Conservation (phyloP, 2,888 invertebrate species). For the Chrysomela aeneicollis region DNA sequence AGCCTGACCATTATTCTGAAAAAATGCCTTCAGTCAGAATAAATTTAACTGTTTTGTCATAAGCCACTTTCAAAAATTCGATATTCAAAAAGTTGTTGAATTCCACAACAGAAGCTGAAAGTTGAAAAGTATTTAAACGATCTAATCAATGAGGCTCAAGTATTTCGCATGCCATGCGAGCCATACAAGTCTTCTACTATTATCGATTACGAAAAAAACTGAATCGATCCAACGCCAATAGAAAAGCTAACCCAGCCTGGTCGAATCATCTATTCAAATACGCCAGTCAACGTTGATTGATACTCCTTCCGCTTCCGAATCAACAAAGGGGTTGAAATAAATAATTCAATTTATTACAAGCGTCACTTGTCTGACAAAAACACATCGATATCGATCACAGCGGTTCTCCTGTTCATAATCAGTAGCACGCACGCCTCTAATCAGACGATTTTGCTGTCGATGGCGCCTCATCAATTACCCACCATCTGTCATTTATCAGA, state of each 20-base stretch:
- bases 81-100: too few species aligned
- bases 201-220: background rate
- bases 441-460: background rate
- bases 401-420: background rate
- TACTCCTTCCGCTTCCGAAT: background rate
- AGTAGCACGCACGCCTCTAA: background rate
- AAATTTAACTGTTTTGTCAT: too few species aligned
- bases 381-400: background rate
- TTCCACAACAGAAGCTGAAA: too few species aligned
- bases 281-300: background rate
- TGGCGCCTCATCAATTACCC: background rate
- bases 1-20: too few species aligned
- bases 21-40: too few species aligned
- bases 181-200: background rate
- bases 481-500: background rate
- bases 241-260: background rate
- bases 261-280: slow-evolving; percentile 3
- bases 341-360: background rate
- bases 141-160: too few species aligned
- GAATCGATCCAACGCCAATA: background rate
- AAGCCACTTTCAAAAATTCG: too few species aligned
- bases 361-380: slow-evolving; percentile 2
- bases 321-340: background rate
- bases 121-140: too few species aligned
- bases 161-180: background rate